Evolutionary conservation across 2,888 invertebrate genomes (phyloP).

Genomic region (Luperina testacea): DNA sequence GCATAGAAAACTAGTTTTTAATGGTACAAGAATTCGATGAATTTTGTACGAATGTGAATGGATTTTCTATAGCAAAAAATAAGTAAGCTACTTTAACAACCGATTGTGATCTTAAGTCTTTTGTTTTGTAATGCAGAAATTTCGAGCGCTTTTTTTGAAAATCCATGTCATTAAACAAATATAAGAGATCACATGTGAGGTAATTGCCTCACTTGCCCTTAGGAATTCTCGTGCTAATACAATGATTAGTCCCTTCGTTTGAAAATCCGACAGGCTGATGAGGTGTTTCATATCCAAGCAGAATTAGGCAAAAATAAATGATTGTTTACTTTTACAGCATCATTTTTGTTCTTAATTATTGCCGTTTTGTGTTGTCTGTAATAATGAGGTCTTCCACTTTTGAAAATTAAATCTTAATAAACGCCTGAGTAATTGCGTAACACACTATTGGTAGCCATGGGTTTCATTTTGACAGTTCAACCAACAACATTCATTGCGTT

Average conservation of each 20-base stretch:
- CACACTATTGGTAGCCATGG: background rate
- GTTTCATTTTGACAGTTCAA: background rate
- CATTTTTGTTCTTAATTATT: background rate
- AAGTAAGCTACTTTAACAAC: background rate
- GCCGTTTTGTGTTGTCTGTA: no score
- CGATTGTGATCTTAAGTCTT: background rate
- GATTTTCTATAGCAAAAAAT: background rate
- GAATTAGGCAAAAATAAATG: background rate
- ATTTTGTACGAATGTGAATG: background rate
- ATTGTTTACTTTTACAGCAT: background rate
- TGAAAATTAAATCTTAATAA: background rate
- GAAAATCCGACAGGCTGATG: no score
- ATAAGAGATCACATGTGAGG: background rate
- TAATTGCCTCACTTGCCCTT: background rate
- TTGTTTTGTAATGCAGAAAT: background rate
- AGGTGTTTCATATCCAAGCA: background rate
- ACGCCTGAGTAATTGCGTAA: background rate
- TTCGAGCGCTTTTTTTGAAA: background rate
- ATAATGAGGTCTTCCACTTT: background rate
- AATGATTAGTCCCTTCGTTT: background rate
- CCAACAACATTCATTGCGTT: background rate
- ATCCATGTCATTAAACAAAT: background rate
- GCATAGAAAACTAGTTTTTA: conserved; percentile 3
- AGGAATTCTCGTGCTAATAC: background rate
- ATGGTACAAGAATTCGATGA: background rate